These are phyloP conservation scores for Ispidina lecontei DNA, from an alignment of 2,797 vertebrate species.

Conservation along the genomic window DNA sequence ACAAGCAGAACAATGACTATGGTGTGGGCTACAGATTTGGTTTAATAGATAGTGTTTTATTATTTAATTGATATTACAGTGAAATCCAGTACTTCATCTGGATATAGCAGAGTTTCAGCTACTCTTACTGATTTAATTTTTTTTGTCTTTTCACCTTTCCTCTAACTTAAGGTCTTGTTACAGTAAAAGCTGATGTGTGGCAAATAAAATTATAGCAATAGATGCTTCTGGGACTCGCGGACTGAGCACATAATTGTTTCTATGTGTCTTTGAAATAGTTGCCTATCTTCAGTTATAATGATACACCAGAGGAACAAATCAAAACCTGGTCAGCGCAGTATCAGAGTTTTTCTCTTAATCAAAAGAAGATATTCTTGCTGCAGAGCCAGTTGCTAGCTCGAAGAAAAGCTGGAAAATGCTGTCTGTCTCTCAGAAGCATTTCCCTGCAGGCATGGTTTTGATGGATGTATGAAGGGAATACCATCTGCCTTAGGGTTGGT, in stretches of 20 bases:
- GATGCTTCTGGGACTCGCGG: neutral
- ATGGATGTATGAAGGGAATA: neutral
- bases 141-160: neutral
- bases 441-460: constrained; percentile 44
- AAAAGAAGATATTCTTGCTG: constrained; percentile 20
- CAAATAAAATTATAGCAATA: neutral
- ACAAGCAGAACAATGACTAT: neutral
- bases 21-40: neutral
- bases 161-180: neutral
- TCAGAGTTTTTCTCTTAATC: neutral
- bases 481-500: neutral
- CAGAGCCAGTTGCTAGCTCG: neutral
- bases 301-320: neutral
- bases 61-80: neutral
- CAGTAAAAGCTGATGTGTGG: neutral
- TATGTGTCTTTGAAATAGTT: neutral
- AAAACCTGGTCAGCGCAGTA: neutral
- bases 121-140: neutral
- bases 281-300: neutral
- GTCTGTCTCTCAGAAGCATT: neutral
- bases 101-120: neutral
- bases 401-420: neutral
- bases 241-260: constrained; percentile 6
- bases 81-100: neutral
- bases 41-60: neutral